Evolutionary conservation across 2,888 invertebrate genomes (phyloP).

Genomic region (Chalcosyrphus nemorum): DNA sequence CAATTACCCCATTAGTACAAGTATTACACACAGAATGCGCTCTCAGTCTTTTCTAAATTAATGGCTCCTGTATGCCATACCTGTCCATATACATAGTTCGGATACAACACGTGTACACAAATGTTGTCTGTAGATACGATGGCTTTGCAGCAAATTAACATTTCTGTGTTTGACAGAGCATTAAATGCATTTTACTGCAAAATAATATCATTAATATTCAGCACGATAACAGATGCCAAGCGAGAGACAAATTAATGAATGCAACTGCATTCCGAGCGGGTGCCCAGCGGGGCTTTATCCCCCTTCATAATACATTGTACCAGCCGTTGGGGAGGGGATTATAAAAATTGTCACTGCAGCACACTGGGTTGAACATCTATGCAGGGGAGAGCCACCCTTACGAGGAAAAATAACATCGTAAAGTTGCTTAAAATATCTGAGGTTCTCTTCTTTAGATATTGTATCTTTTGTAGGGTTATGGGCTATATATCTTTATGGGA

Average conservation of each 20-base stretch:
- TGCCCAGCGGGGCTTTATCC: neutral
- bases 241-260: slow-evolving; percentile 7
- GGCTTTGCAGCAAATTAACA: slow-evolving; percentile 62
- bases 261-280: slow-evolving; percentile 5
- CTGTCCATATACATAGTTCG: too few relatives aligned
- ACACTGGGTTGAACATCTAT: neutral
- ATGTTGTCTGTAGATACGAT: neutral
- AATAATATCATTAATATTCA: slow-evolving; percentile 62
- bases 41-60: slow-evolving; percentile 38
- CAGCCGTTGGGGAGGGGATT: neutral
- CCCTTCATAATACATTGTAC: neutral
- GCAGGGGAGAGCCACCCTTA: neutral
- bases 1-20: slow-evolving; percentile 49
- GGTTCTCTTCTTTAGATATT: slow-evolving; percentile 26
- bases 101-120: neutral
- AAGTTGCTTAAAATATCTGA: slow-evolving; percentile 41
- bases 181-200: slow-evolving; percentile 65
- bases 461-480: slow-evolving; percentile 22
- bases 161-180: slow-evolving; percentile 59
- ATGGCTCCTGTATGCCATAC: slow-evolving; percentile 37
- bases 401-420: slow-evolving; percentile 10
- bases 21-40: neutral
- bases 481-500: neutral
- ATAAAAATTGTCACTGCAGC: slow-evolving; percentile 32
- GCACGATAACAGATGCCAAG: slow-evolving; percentile 23